These are phyloP conservation scores for Takifugu ocellatus DNA, from an alignment of 2,797 vertebrate species.

Conservation along the genomic window DNA sequence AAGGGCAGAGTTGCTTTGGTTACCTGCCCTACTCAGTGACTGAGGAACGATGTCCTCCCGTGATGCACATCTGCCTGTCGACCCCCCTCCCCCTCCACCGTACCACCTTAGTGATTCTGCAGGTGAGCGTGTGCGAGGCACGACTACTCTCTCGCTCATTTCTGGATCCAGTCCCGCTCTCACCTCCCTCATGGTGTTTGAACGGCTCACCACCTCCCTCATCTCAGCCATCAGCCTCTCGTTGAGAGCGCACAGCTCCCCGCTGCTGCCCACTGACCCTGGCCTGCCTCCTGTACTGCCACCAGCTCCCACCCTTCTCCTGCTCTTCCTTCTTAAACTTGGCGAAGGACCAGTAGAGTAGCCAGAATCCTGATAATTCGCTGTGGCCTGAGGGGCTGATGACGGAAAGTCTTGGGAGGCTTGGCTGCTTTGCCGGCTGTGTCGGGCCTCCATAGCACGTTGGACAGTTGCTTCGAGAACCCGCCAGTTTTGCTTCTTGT, in stretches of 20 bases:
- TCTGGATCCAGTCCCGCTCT: constrained; percentile 75
- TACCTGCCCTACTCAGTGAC: constrained; percentile 71
- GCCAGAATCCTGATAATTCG: constrained; percentile 89
- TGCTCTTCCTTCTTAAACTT: constrained; percentile 83
- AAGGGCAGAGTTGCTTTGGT: constrained; percentile 55
- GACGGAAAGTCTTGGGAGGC: constrained; percentile 83
- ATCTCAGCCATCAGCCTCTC: constrained; percentile 89
- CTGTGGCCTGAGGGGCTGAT: constrained; percentile 59
- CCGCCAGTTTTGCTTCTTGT: constrained; percentile 86
- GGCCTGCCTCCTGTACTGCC: constrained; percentile 71
- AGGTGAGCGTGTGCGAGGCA: constrained; percentile 78
- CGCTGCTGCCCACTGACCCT: constrained; percentile 85
- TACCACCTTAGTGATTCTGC: constrained; percentile 77
- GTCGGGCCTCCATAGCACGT: constrained; percentile 83
- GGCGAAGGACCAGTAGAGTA: constrained; percentile 91
- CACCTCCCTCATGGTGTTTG: constrained; percentile 81
- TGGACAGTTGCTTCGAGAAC: constrained; percentile 83
- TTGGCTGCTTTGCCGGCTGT: constrained; percentile 84
- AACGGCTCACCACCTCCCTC: constrained; percentile 85
- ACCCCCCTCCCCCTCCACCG: constrained; percentile 42
- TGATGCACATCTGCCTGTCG: constrained; percentile 68
- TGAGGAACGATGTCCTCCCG: constrained; percentile 74
- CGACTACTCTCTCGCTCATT: constrained; percentile 66
- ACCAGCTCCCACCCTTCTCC: constrained; percentile 74
- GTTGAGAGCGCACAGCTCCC: constrained; percentile 83